phyloP scores from a whole-genome alignment of 2,113 vertebrate species.

The Chaetorhynchus papuensis region DNA sequence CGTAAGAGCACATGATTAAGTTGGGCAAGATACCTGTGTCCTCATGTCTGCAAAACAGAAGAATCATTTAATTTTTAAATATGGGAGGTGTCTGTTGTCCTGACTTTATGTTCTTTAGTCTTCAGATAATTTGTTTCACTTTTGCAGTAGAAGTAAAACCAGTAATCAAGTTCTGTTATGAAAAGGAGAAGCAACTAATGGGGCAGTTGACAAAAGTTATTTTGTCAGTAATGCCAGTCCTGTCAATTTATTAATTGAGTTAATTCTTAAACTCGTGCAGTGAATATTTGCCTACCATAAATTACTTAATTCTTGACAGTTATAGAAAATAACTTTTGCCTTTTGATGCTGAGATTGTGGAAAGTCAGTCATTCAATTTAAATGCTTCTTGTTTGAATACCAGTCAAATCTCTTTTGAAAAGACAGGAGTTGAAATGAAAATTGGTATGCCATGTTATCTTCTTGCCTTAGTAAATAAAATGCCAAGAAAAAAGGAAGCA shows the following conservation, averaged over 20 bases:
- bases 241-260: background rate
- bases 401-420: background rate
- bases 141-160: background rate
- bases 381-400: background rate
- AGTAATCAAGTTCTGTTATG: background rate
- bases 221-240: background rate
- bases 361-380: background rate
- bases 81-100: background rate
- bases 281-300: background rate
- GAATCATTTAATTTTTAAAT: background rate
- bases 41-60: background rate
- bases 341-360: background rate
- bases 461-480: background rate
- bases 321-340: background rate
- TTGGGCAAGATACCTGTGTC: background rate
- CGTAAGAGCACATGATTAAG: background rate
- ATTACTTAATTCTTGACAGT: background rate
- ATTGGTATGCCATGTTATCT: background rate
- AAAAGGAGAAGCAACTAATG: background rate
- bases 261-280: background rate
- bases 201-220: background rate
- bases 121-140: background rate
- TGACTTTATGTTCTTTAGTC: background rate
- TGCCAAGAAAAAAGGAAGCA: background rate
- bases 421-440: background rate